phyloP scores from a whole-genome alignment of 1,140 invertebrate genomes.

The Brachionus koreanus region DNA sequence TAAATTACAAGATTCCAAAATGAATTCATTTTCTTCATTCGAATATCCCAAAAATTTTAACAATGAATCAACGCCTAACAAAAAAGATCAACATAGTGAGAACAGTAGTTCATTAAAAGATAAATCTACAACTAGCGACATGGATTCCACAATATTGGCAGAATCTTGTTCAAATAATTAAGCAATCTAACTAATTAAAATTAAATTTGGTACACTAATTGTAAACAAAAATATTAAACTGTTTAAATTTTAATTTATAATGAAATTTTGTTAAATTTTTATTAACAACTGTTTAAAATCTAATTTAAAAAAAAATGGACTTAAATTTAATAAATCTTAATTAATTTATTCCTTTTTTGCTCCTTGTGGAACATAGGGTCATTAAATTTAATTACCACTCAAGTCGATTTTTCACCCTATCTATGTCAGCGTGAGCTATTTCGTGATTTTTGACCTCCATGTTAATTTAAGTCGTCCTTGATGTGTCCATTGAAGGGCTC shows the following conservation, averaged over 20 bases:
- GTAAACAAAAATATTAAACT: neutral
- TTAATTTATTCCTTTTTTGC: no score
- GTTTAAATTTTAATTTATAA: neutral
- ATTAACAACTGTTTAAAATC: neutral
- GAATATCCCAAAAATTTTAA: neutral
- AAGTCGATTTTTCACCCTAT: no score
- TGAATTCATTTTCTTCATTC: conserved; percentile 5
- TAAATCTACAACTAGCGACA: neutral
- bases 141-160: neutral
- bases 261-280: neutral
- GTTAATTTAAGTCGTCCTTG: no score
- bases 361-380: no score
- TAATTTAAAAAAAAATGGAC: neutral
- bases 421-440: no score
- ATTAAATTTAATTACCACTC: no score
- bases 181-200: neutral
- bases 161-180: neutral
- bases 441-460: no score
- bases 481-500: no score
- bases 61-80: neutral
- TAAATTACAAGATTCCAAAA: conserved; percentile 11
- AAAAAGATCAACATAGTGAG: neutral
- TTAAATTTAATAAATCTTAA: no score
- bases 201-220: no score
- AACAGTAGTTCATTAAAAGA: neutral